Conservation (phyloP, 2,888 invertebrate genomes). For the Drosophila formosana region DNA sequence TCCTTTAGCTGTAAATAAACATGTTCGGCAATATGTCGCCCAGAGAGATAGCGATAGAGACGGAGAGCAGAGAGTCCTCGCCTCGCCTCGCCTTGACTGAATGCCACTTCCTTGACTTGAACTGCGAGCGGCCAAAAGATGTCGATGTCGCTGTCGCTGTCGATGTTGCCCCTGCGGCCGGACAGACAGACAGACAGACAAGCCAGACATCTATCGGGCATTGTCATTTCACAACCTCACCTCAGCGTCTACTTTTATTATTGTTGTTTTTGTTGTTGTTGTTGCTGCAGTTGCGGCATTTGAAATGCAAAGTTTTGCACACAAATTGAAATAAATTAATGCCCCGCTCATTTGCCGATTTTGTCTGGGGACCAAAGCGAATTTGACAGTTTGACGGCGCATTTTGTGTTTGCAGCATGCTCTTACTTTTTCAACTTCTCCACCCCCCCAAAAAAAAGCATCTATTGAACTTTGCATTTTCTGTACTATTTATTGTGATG, state of each 20-base stretch:
- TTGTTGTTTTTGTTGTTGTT: constrained; percentile 8
- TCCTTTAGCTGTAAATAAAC: constrained; percentile 73
- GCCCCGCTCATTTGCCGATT: constrained; percentile 44
- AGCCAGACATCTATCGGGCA: constrained; percentile 35
- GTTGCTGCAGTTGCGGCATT: constrained; percentile 40
- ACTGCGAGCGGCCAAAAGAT: neutral
- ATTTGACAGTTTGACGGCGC: constrained; percentile 47
- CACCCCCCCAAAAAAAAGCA: neutral
- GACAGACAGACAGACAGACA: constrained; percentile 1
- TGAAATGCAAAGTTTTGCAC: constrained; percentile 60
- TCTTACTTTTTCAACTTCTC: neutral
- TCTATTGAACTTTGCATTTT: constrained; percentile 7
- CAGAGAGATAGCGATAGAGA: constrained; percentile 11
- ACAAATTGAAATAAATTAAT: constrained; percentile 69
- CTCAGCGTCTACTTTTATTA: neutral
- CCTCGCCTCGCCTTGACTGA: constrained; percentile 6
- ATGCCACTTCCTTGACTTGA: constrained; percentile 37
- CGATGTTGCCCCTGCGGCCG: constrained; percentile 56
- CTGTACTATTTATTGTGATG: neutral
- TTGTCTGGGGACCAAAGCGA: constrained; percentile 18
- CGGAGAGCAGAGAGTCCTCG: neutral
- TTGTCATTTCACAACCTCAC: constrained; percentile 36
- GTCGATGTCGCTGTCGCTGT: constrained; percentile 8
- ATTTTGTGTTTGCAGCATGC: constrained; percentile 10
- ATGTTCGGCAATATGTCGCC: constrained; percentile 76